Evolutionary conservation across 2,888 invertebrate species (phyloP).

Genomic region (Drosophila nigricruria): DNA sequence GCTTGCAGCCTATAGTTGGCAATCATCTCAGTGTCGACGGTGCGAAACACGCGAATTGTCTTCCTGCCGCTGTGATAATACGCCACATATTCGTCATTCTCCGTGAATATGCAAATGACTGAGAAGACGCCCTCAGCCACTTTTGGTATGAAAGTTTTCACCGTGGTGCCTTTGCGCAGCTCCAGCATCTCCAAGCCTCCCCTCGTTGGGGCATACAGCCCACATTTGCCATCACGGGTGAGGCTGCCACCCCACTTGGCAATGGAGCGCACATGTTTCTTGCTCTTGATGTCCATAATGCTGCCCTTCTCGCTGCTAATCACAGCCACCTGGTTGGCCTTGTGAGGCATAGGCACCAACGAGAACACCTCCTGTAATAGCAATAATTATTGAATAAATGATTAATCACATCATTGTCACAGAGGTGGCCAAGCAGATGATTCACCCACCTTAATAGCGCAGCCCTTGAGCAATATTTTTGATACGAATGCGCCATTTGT

Average conservation of each 20-base stretch:
- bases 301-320: slow-evolving; percentile 96
- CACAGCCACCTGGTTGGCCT: slow-evolving; percentile 93
- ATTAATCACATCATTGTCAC: neutral
- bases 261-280: slow-evolving; percentile 94
- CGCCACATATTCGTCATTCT: slow-evolving; percentile 96
- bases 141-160: slow-evolving; percentile 95
- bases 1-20: slow-evolving; percentile 97
- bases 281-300: slow-evolving; percentile 95
- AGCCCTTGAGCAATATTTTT: slow-evolving; percentile 86
- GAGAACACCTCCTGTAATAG: slow-evolving; percentile 88
- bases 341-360: slow-evolving; percentile 93
- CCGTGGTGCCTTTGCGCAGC: slow-evolving; percentile 94
- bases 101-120: slow-evolving; percentile 97
- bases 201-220: slow-evolving; percentile 95
- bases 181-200: slow-evolving; percentile 97
- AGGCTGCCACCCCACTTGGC: slow-evolving; percentile 97
- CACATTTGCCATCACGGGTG: slow-evolving; percentile 94
- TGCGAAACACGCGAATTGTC: slow-evolving; percentile 96
- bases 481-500: slow-evolving; percentile 89
- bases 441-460: slow-evolving; percentile 86
- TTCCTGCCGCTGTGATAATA: slow-evolving; percentile 98
- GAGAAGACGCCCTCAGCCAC: slow-evolving; percentile 99
- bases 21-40: slow-evolving; percentile 94
- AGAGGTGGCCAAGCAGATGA: neutral
- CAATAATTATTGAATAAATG: neutral